These are phyloP conservation scores for Apodemia mormo DNA, from an alignment of 2,888 invertebrate species.

Conservation along the genomic window DNA sequence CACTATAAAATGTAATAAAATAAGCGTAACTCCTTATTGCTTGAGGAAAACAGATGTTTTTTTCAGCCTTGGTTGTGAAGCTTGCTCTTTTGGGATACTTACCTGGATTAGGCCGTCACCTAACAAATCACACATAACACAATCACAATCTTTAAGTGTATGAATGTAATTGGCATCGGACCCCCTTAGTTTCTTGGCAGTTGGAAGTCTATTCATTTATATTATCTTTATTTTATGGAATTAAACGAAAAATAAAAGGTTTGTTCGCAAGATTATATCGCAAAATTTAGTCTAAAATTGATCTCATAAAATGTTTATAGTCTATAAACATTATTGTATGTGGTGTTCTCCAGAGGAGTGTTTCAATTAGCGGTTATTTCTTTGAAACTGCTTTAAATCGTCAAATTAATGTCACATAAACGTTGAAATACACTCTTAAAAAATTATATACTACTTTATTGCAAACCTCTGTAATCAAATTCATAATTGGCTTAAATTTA, in stretches of 20 bases:
- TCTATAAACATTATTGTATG: slow-evolving; percentile 6
- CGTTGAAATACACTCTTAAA: slow-evolving; percentile 12
- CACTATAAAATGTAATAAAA: too few species aligned
- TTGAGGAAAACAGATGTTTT: too few species aligned
- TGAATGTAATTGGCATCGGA: not conserved
- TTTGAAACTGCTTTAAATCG: not conserved
- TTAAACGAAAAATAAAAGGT: not conserved
- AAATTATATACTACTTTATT: slow-evolving; percentile 4
- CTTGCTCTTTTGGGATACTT: too few species aligned
- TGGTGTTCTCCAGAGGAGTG: not conserved
- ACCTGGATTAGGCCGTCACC: too few species aligned
- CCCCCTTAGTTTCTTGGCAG: not conserved
- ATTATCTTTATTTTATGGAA: not conserved
- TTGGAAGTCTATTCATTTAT: not conserved
- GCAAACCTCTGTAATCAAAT: slow-evolving; percentile 1
- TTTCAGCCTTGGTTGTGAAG: too few species aligned
- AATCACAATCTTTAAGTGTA: not conserved
- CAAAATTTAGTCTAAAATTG: not conserved
- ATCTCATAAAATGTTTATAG: slow-evolving; percentile 7
- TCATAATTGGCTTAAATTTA: slow-evolving; percentile 3
- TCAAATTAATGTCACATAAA: slow-evolving; percentile 14
- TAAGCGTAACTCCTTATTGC: too few species aligned
- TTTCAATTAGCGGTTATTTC: slow-evolving; percentile 7
- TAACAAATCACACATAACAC: not conserved
- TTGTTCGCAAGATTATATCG: not conserved